Evolutionary conservation across 2,797 vertebrate genomes (phyloP).

Genomic region (Epinephelus awoara): DNA sequence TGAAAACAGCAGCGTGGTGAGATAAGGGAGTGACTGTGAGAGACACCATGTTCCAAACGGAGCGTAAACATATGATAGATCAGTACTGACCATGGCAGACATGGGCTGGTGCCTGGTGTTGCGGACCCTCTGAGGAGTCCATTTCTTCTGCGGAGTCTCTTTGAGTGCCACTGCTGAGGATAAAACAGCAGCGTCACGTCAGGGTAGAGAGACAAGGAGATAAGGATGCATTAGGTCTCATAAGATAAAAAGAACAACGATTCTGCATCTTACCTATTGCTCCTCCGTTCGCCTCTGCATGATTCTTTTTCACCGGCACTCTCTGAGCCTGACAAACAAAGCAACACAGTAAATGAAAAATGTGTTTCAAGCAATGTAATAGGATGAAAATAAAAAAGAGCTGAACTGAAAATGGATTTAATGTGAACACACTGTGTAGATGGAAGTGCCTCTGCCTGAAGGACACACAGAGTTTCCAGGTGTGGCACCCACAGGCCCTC

Average conservation of each 20-base stretch:
- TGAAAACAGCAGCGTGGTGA: slow-evolving; percentile 55
- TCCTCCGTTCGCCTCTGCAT: slow-evolving; percentile 39
- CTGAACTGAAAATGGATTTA: background rate
- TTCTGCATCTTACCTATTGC: slow-evolving; percentile 63
- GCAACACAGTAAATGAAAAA: slow-evolving; percentile 1
- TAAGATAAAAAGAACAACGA: slow-evolving; percentile 3
- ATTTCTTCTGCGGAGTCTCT: slow-evolving; percentile 66
- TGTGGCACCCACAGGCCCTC: slow-evolving; percentile 43
- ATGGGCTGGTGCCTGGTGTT: slow-evolving; percentile 74
- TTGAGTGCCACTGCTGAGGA: slow-evolving; percentile 31
- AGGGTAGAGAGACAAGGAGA: slow-evolving; percentile 17
- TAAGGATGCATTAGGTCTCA: slow-evolving; percentile 3
- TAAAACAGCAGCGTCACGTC: slow-evolving; percentile 23
- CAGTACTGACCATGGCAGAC: slow-evolving; percentile 78
- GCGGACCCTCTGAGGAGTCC: slow-evolving; percentile 81
- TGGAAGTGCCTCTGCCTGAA: slow-evolving; percentile 76
- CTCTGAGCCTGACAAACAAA: slow-evolving; percentile 80
- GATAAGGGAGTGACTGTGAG: background rate
- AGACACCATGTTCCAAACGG: slow-evolving; percentile 7
- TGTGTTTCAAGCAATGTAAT: background rate
- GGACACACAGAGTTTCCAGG: slow-evolving; percentile 65
- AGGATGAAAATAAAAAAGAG: background rate
- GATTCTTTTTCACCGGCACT: slow-evolving; percentile 79
- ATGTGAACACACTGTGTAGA: slow-evolving; percentile 74
- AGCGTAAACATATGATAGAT: background rate